These are phyloP conservation scores for Amblyraja radiata DNA, from an alignment of 2,797 vertebrate genomes.

Conservation along the genomic window DNA sequence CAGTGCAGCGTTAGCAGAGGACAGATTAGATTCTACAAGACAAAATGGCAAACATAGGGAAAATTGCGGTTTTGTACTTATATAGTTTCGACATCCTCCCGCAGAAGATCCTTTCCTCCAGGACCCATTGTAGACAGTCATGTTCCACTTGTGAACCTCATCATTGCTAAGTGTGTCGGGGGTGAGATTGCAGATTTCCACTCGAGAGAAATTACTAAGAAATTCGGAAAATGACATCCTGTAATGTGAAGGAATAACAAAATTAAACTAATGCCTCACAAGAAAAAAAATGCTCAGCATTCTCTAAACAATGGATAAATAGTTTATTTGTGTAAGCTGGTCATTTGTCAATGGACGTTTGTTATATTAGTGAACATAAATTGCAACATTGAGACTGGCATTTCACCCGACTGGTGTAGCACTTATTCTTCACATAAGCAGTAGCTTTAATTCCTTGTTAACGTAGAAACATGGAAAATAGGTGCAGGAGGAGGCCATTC, in stretches of 20 bases:
- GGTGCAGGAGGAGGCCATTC: too few species aligned
- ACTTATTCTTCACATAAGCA: neutral
- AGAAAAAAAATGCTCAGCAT: neutral
- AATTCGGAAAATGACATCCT: conserved; percentile 82
- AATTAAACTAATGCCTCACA: neutral
- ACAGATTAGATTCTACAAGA: neutral
- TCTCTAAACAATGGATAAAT: neutral
- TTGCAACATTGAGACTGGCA: neutral
- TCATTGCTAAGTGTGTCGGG: conserved; percentile 67
- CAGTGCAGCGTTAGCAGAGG: neutral
- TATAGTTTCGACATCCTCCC: conserved; percentile 74
- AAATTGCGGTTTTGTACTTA: conserved; percentile 52
- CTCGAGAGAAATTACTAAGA: conserved; percentile 66
- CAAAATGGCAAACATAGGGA: too few species aligned
- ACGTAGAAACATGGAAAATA: too few species aligned
- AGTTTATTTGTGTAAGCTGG: neutral
- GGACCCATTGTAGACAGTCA: conserved; percentile 68
- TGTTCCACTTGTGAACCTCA: conserved; percentile 66
- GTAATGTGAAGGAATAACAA: neutral
- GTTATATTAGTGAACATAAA: neutral
- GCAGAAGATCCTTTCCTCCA: conserved; percentile 78
- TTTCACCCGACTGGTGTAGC: neutral
- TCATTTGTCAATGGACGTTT: neutral
- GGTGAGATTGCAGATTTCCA: conserved; percentile 83
- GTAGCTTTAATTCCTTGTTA: neutral